Evolutionary conservation across 35 echinoderm and acorn worm genomes (phyloP).

Genomic region (Lytechinus pictus): DNA sequence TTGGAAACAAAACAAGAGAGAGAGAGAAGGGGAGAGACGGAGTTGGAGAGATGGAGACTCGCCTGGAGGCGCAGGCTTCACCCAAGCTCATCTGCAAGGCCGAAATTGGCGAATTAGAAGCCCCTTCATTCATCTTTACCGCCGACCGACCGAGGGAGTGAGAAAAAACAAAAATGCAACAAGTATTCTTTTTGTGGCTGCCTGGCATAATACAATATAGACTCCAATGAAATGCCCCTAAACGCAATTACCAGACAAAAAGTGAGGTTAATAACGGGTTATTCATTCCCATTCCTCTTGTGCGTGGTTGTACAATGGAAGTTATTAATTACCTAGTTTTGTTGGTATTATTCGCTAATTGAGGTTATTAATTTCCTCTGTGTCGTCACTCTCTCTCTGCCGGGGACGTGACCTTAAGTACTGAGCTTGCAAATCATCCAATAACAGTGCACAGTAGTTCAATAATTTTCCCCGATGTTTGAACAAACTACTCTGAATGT

Average conservation of each 20-base stretch:
- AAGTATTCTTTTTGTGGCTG: slow-evolving; percentile 19
- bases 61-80: background rate
- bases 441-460: background rate
- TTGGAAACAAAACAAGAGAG: slow-evolving; percentile 16
- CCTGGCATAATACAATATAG: background rate
- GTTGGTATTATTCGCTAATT: slow-evolving; percentile 24
- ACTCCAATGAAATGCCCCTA: background rate
- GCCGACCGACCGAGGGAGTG: background rate
- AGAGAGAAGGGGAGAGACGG: background rate
- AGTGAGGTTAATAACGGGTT: slow-evolving; percentile 12
- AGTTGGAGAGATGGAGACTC: background rate
- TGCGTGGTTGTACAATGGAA: slow-evolving; percentile 31
- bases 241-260: slow-evolving; percentile 15
- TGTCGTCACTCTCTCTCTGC: background rate
- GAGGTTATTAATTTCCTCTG: slow-evolving; percentile 25
- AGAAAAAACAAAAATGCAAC: slow-evolving; percentile 43
- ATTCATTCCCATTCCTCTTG: background rate
- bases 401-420: background rate
- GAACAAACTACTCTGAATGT: background rate
- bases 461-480: background rate
- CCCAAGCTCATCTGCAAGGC: slow-evolving; percentile 36
- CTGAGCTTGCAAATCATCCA: background rate
- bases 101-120: slow-evolving; percentile 36
- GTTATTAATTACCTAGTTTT: slow-evolving; percentile 27
- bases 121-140: slow-evolving; percentile 17